Evolutionary conservation across 2,888 invertebrate genomes (phyloP).

Genomic region (Xestia ashworthii): DNA sequence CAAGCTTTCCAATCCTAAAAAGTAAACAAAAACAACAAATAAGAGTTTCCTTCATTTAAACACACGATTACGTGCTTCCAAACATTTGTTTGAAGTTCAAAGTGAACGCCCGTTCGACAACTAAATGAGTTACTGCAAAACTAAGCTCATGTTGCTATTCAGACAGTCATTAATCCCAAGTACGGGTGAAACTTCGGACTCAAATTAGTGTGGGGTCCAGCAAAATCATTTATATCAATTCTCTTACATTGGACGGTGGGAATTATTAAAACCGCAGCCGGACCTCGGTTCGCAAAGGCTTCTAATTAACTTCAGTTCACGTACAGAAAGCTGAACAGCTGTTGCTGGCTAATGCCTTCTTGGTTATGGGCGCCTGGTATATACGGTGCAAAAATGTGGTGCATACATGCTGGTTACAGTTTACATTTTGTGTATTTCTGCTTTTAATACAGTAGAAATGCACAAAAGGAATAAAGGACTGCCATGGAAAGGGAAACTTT

Average conservation of each 20-base stretch:
- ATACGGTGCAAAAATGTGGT: conserved; percentile 51
- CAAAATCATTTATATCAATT: conserved; percentile 84
- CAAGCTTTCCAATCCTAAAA: conserved; percentile 36
- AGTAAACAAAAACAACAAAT: conserved; percentile 55
- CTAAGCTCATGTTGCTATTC: conserved; percentile 66
- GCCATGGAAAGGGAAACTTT: not conserved
- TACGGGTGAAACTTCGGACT: conserved; percentile 63
- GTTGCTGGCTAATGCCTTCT: conserved; percentile 78
- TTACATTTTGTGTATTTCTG: conserved; percentile 8
- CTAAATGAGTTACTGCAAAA: conserved; percentile 65
- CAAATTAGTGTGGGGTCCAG: conserved; percentile 74
- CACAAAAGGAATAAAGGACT: not conserved
- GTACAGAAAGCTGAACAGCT: conserved; percentile 77
- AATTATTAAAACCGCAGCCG: conserved; percentile 86
- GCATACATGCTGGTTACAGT: conserved; percentile 48
- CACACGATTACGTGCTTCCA: conserved; percentile 58
- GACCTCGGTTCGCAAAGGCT: conserved; percentile 76
- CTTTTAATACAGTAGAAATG: not conserved
- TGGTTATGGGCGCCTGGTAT: conserved; percentile 74
- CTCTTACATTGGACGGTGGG: conserved; percentile 76
- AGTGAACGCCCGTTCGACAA: conserved; percentile 71
- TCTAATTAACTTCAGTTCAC: conserved; percentile 86
- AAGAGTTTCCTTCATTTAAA: conserved; percentile 60
- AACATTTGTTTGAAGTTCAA: conserved; percentile 68
- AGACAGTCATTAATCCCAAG: conserved; percentile 71